phyloP scores from a whole-genome alignment of 2,797 vertebrate species.

The Gorsachius magnificus region DNA sequence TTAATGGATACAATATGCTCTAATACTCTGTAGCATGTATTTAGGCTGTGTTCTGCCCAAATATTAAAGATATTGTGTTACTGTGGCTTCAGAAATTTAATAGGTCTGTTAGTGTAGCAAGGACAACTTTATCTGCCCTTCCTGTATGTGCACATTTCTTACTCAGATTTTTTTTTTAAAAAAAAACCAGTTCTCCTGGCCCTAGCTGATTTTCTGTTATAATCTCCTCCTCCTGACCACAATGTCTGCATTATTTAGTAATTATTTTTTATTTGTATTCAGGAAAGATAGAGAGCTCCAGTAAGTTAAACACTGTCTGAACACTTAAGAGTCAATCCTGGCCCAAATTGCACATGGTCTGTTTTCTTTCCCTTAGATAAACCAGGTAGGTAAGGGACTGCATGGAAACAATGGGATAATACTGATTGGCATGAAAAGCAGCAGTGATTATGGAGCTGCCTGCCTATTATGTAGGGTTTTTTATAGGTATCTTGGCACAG shows the following conservation, averaged over 20 bases:
- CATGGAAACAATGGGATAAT: conserved; percentile 48
- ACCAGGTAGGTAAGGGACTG: conserved; percentile 1
- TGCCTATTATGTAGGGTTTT: not conserved
- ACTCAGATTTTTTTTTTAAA: not conserved
- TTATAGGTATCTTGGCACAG: not conserved
- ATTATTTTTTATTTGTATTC: conserved; percentile 5
- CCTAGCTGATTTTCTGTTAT: not conserved
- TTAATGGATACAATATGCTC: not conserved
- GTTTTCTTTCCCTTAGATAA: conserved; percentile 45
- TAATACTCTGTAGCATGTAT: not conserved
- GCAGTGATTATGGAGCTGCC: not conserved
- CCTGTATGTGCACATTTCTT: not conserved
- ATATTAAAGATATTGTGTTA: not conserved
- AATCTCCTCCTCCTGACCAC: not conserved
- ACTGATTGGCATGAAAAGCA: conserved; percentile 39
- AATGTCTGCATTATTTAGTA: not conserved
- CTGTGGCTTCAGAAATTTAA: not conserved
- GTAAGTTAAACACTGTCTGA: not conserved
- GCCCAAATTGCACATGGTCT: not conserved
- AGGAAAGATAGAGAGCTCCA: not conserved
- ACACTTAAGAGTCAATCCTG: not conserved
- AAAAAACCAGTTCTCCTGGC: not conserved
- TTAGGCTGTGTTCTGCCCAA: not conserved
- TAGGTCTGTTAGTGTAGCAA: not conserved
- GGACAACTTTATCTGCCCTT: not conserved